Evolutionary conservation across 2,797 vertebrate species (phyloP).

Genomic region (Apogon talboti): DNA sequence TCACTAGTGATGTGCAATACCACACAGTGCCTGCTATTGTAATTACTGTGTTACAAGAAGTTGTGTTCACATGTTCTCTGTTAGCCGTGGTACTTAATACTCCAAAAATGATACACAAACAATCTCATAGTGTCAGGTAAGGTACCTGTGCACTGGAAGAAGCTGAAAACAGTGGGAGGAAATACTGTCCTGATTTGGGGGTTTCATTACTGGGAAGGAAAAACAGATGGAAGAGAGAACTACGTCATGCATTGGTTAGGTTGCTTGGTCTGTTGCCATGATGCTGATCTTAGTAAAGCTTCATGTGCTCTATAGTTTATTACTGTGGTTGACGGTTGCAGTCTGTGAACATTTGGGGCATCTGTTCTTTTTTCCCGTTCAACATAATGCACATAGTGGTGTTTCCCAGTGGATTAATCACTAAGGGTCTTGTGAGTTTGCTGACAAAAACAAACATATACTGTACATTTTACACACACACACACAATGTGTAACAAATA

Average conservation of each 20-base stretch:
- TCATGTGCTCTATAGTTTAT: conserved; percentile 14
- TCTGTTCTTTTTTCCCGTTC: conserved; percentile 32
- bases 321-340: conserved; percentile 36
- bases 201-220: conserved; percentile 5
- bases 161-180: conserved; percentile 20
- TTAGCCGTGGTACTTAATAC: conserved; percentile 15
- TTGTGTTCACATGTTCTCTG: conserved; percentile 49
- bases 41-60: conserved; percentile 38
- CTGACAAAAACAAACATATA: conserved; percentile 8
- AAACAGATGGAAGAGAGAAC: conserved; percentile 18
- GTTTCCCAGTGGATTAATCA: conserved; percentile 26
- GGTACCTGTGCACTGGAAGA: conserved; percentile 18
- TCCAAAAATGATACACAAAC: conserved; percentile 29
- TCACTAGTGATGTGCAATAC: conserved; percentile 22
- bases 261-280: conserved; percentile 2
- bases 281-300: conserved; percentile 18
- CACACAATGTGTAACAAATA: conserved; percentile 8
- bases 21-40: conserved; percentile 4
- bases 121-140: conserved; percentile 30
- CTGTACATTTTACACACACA: neutral
- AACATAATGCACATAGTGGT: conserved; percentile 28
- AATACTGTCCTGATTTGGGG: conserved; percentile 2
- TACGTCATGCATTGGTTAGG: conserved; percentile 15
- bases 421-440: conserved; percentile 13
- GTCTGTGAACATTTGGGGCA: conserved; percentile 32